Conservation (phyloP, 2,888 invertebrate genomes). For the Lasioglossum villosulum region DNA sequence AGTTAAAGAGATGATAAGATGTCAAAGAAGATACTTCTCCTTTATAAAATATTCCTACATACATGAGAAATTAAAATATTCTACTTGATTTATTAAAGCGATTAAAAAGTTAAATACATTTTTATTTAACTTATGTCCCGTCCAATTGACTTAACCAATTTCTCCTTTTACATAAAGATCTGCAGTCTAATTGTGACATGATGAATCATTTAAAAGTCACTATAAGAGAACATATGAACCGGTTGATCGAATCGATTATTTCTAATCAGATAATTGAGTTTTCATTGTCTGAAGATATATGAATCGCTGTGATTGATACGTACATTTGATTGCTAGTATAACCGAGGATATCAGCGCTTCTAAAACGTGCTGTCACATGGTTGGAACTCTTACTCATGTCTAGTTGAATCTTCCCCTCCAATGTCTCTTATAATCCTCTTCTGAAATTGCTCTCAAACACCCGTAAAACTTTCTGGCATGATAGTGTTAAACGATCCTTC, state of each 20-base stretch:
- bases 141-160: neutral
- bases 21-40: too few relatives aligned
- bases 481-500: slow-evolving; percentile 17
- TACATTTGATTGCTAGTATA: neutral
- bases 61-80: too few relatives aligned
- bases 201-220: neutral
- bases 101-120: too few relatives aligned
- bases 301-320: neutral
- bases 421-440: neutral
- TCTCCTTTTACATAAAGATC: neutral
- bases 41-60: too few relatives aligned
- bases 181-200: neutral
- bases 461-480: neutral
- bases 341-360: neutral
- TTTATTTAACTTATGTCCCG: too few relatives aligned
- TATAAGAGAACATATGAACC: neutral
- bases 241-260: neutral
- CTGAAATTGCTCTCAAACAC: slow-evolving; percentile 11
- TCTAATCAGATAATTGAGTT: neutral
- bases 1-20: too few relatives aligned
- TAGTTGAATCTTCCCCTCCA: neutral
- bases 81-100: too few relatives aligned
- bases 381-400: neutral
- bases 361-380: neutral
- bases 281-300: neutral